phyloP scores from a whole-genome alignment of 2,113 vertebrate species.

The Ameiurus melas region DNA sequence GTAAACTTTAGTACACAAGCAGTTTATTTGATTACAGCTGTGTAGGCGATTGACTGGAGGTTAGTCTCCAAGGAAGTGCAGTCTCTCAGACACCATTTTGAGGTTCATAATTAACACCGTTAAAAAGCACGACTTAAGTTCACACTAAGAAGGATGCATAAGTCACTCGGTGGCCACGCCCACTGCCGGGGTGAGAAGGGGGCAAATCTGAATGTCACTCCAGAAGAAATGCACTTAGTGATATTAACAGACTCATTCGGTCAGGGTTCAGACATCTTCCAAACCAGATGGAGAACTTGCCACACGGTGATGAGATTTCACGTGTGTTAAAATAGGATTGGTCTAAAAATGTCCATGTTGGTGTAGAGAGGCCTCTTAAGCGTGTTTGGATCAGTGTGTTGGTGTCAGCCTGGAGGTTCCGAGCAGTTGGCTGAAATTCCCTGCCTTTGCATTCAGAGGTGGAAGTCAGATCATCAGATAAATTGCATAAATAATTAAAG shows the following conservation, averaged over 20 bases:
- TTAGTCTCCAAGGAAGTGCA: conserved; percentile 56
- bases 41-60: background rate
- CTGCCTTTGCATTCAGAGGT: background rate
- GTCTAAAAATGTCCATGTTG: conserved; percentile 52
- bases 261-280: conserved; percentile 28
- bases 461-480: background rate
- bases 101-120: conserved; percentile 16
- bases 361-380: conserved; percentile 64
- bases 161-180: background rate
- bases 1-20: background rate
- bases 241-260: conserved; percentile 17
- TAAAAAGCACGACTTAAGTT: conserved; percentile 6
- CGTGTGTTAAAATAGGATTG: conserved; percentile 66
- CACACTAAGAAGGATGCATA: background rate
- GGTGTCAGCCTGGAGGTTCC: conserved; percentile 52
- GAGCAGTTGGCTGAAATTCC: background rate
- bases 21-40: background rate
- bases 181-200: background rate
- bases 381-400: conserved; percentile 69
- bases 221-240: background rate
- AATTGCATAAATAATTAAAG: background rate
- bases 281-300: conserved; percentile 14
- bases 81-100: conserved; percentile 5
- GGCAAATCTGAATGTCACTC: background rate
- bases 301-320: conserved; percentile 31